A percentile compares a stretch with the other conserved stretches of the same genome.
phyloP scores from a whole-genome alignment of 2,113 vertebrate species.

The Elanoides forficatus region DNA sequence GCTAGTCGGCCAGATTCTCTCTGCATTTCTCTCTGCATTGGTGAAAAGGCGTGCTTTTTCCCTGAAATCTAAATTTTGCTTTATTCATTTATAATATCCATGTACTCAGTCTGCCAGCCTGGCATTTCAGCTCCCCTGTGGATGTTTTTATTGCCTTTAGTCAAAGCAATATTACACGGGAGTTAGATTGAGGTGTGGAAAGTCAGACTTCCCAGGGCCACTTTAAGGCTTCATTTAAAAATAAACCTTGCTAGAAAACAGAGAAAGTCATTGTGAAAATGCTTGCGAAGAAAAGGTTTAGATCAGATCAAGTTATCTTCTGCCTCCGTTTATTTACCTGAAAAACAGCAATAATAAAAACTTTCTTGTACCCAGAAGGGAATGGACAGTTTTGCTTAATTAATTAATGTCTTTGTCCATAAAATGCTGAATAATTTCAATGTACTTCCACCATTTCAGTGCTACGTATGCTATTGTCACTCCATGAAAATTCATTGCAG shows the following conservation, averaged over 20 bases:
- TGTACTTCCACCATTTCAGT: not conserved
- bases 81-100: not conserved
- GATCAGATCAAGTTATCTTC: not conserved
- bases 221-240: not conserved
- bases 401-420: not conserved
- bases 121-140: not conserved
- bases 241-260: not conserved
- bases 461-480: not conserved
- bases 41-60: not conserved
- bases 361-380: not conserved
- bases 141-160: not conserved
- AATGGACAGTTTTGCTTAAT: not conserved
- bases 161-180: not conserved
- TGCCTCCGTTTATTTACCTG: not conserved
- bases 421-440: not conserved
- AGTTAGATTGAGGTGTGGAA: not conserved
- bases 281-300: not conserved
- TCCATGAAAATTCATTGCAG: conserved; percentile 36
- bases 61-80: not conserved
- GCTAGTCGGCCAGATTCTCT: not conserved
- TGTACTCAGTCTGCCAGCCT: not conserved
- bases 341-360: not conserved
- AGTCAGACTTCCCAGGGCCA: not conserved
- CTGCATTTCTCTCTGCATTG: not conserved
- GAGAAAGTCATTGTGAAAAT: not conserved